Conservation (phyloP, 2,797 vertebrate genomes). For the Prionace glauca region DNA sequence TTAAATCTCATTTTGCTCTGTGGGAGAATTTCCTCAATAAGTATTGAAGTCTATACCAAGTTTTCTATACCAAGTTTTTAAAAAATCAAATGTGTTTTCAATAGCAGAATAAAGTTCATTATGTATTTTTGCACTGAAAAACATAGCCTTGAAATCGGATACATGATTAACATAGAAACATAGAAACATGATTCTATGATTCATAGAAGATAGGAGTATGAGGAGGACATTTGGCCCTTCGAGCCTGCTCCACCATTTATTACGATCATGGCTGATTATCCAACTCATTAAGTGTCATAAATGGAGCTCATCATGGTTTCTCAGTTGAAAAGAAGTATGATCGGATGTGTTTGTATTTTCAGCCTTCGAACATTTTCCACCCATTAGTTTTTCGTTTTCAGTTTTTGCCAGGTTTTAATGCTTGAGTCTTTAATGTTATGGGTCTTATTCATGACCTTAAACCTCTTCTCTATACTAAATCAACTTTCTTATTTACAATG, state of each 20-base stretch:
- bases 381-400: not conserved
- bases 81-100: too few relatives aligned
- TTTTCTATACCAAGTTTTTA: too few relatives aligned
- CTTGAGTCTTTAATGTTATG: not conserved
- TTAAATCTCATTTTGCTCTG: not conserved
- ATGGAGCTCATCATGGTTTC: not conserved
- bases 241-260: too few relatives aligned
- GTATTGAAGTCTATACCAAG: not conserved
- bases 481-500: not conserved
- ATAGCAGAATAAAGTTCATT: too few relatives aligned
- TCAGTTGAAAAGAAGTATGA: not conserved
- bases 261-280: too few relatives aligned
- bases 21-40: not conserved
- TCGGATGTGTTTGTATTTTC: not conserved
- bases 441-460: not conserved
- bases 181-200: too few relatives aligned
- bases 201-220: too few relatives aligned
- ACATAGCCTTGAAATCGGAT: not conserved
- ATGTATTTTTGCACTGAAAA: not conserved
- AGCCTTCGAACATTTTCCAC: not conserved
- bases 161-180: not conserved
- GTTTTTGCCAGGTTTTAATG: conserved; percentile 38
- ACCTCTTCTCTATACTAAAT: not conserved
- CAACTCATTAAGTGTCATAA: not conserved
- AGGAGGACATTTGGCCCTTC: too few relatives aligned